These are phyloP conservation scores for Oryzias curvinotus DNA, from an alignment of 2,113 vertebrate species.

Conservation along the genomic window DNA sequence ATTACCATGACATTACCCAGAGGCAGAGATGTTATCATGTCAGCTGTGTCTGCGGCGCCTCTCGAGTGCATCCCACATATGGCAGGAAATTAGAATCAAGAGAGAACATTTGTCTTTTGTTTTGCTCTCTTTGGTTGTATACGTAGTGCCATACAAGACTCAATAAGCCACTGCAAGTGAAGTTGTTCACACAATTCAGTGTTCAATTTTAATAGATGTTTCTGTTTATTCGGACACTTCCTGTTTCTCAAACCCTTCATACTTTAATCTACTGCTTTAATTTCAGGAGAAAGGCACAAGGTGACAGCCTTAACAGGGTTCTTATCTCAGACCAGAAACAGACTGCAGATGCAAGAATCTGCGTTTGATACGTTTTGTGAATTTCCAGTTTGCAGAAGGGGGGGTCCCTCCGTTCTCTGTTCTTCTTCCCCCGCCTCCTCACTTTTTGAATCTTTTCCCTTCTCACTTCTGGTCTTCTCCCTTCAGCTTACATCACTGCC, in stretches of 20 bases:
- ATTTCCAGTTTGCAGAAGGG: slow-evolving; percentile 59
- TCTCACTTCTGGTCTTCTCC: slow-evolving; percentile 1
- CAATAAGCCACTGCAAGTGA: no score
- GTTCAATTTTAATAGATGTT: no score
- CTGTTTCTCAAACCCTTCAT: neutral
- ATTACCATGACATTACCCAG: slow-evolving; percentile 9
- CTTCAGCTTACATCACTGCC: slow-evolving; percentile 3
- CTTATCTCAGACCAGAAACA: slow-evolving; percentile 7
- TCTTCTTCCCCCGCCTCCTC: slow-evolving; percentile 67
- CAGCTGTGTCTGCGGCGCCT: slow-evolving; percentile 44
- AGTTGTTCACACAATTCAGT: no score
- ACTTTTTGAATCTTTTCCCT: slow-evolving; percentile 49
- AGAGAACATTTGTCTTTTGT: slow-evolving; percentile 3
- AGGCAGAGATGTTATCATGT: slow-evolving; percentile 46
- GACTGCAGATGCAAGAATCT: slow-evolving; percentile 6
- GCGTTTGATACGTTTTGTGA: slow-evolving; percentile 34
- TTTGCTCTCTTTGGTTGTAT: no score
- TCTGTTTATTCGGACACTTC: neutral
- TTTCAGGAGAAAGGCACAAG: neutral
- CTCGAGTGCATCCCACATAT: slow-evolving; percentile 41
- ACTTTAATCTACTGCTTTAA: no score
- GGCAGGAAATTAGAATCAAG: slow-evolving; percentile 49
- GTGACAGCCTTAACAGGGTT: slow-evolving; percentile 4
- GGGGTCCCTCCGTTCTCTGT: slow-evolving; percentile 39
- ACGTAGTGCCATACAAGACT: no score